Conservation (phyloP, 2,888 invertebrate species). For the Leptogaster cylindrica region DNA sequence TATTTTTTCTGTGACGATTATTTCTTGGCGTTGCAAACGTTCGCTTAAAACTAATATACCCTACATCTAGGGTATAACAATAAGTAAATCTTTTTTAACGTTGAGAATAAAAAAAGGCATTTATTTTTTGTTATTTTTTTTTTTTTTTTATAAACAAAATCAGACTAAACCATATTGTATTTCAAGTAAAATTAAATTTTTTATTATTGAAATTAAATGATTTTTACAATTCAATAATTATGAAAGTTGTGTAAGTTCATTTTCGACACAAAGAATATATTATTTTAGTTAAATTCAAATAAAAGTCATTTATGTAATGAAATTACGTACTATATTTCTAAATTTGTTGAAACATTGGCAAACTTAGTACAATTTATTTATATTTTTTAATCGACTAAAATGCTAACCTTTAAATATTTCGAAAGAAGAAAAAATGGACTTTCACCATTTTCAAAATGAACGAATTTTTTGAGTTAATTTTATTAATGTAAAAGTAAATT, state of each 20-base stretch:
- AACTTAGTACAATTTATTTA: slow-evolving; percentile 24
- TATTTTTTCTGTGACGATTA: too few species aligned
- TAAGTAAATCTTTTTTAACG: slow-evolving; percentile 11
- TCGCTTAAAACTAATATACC: too few species aligned
- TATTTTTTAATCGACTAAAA: slow-evolving; percentile 23
- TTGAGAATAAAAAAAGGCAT: not conserved
- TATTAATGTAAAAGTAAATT: too few species aligned
- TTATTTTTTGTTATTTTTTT: not conserved
- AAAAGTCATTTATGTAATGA: slow-evolving; percentile 6
- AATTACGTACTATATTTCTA: not conserved
- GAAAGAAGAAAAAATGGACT: slow-evolving; percentile 16
- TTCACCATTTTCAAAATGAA: too few species aligned
- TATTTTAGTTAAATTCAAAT: slow-evolving; percentile 19
- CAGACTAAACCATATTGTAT: not conserved
- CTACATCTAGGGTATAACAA: not conserved
- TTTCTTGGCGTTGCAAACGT: too few species aligned
- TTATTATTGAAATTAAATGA: slow-evolving; percentile 18
- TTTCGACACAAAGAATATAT: slow-evolving; percentile 13
- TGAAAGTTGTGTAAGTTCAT: not conserved
- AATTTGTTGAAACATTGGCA: slow-evolving; percentile 18
- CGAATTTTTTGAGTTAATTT: too few species aligned
- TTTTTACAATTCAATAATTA: slow-evolving; percentile 23
- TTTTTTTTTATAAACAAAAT: slow-evolving; percentile 3
- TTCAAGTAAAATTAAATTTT: slow-evolving; percentile 21
- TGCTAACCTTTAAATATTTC: slow-evolving; percentile 16